Base-by-base conservation (phyloP, 2,113 vertebrate genomes). In the Gnathonemus longibarbis region DNA sequence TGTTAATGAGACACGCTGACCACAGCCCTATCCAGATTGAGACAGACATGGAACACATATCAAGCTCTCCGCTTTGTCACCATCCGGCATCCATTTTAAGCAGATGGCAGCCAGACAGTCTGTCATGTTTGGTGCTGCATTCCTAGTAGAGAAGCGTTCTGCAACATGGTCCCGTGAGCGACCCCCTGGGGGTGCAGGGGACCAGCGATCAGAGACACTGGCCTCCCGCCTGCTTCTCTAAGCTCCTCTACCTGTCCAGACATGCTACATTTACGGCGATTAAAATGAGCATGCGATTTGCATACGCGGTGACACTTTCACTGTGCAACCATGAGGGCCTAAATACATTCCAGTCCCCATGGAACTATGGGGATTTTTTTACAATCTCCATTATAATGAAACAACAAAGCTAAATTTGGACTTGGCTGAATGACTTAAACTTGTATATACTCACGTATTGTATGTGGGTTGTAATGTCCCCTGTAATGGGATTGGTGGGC, bases 241-340 rank as follows among this genome's bases (percentile, higher is more conserved):
- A 91, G 96, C 97, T 97, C 96, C 95, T 95, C 97, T 96, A 96
- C 96, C 96, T 97, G 97, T 95, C 95, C 95, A 96, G 98, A 98
- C 97, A 98, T 98, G 98, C 97, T 98, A 98, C 97, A 98, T 98
- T 99, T 99, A 98, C 97, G 96, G 97, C 97, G 98, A 99, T 99
- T 99, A 99, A 98, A 99, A 97, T 62, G 97, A 97, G 97, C 96
- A 98, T 97, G 96, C 96, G 97, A 98, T 97, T 97, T 98, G 97
- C 98, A 98, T 98, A 96, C 96, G 95, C 95, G 95, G 96, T 98
- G 98, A 98, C 98, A 99, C 95, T 96, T 96, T 97, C 96, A 95
- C 97, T 96, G 96, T 50, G 88, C 10, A 66, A 39, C 84, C 13
- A 80, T 39, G 35, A 80, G 5, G 74, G 0, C 35, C 35, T 2